Percentiles rank a stretch among this genome's conserved stretches.
Evolutionary conservation across 2,888 invertebrate genomes (phyloP).

Genomic region (Drosophila koepferae): DNA sequence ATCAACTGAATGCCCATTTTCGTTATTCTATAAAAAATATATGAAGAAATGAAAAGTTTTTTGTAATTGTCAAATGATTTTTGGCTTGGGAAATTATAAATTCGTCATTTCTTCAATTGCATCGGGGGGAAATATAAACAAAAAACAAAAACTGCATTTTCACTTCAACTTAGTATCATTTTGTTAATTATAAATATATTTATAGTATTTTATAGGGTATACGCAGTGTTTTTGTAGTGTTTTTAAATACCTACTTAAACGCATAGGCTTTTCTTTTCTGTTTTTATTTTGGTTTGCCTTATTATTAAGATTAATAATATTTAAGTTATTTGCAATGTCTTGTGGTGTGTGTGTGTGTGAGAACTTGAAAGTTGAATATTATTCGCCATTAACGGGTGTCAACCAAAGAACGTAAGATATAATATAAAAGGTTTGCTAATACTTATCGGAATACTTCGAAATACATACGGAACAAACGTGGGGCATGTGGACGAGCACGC

Average conservation of each 20-base stretch:
- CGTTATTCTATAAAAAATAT: constrained; percentile 85
- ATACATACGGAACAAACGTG: constrained; percentile 91
- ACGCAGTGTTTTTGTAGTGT: constrained; percentile 41
- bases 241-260: constrained; percentile 70
- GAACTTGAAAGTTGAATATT: constrained; percentile 48
- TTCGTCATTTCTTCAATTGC: constrained; percentile 9
- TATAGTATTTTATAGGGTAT: constrained; percentile 38
- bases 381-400: constrained; percentile 47
- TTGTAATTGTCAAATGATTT: constrained; percentile 63
- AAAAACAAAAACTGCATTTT: constrained; percentile 39
- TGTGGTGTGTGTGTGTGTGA: constrained; percentile 36
- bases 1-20: constrained; percentile 85
- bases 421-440: constrained; percentile 24
- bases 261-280: constrained; percentile 54
- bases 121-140: constrained; percentile 21
- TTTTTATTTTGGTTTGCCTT: constrained; percentile 16
- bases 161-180: constrained; percentile 44
- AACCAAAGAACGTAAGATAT: constrained; percentile 62
- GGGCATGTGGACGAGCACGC: constrained; percentile 96
- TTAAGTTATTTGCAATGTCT: constrained; percentile 14
- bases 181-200: constrained; percentile 40
- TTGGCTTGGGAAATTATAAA: constrained; percentile 42
- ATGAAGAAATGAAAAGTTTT: constrained; percentile 77
- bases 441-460: constrained; percentile 43
- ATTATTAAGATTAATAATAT: constrained; percentile 18